Evolutionary conservation across 2,888 invertebrate species (phyloP).

Genomic region (Eristalinus sepulchralis): DNA sequence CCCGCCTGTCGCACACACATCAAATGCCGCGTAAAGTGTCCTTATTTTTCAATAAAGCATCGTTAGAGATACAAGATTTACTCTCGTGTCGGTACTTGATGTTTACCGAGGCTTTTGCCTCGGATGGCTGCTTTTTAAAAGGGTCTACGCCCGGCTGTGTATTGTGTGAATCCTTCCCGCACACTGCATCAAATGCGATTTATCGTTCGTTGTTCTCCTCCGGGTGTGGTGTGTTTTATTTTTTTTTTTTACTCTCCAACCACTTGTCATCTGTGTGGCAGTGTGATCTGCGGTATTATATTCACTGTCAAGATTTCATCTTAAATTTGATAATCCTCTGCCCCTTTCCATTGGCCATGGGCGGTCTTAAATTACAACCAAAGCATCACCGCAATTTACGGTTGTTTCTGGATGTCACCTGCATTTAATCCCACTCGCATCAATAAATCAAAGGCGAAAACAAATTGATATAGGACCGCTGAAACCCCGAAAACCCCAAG

Average conservation of each 20-base stretch:
- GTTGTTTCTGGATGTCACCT: conserved; percentile 57
- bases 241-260: too few relatives aligned
- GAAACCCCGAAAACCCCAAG: conserved; percentile 48
- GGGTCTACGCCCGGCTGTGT: conserved; percentile 1
- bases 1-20: conserved; percentile 20
- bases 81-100: conserved; percentile 48
- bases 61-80: conserved; percentile 62
- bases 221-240: background rate
- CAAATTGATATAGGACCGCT: conserved; percentile 61
- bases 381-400: conserved; percentile 27
- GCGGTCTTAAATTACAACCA: conserved; percentile 33
- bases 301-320: conserved; percentile 7
- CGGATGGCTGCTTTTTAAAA: conserved; percentile 47
- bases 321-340: background rate
- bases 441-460: conserved; percentile 68
- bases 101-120: conserved; percentile 53
- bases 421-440: conserved; percentile 65
- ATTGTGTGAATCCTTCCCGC: conserved; percentile 30
- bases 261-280: conserved; percentile 10
- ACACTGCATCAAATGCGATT: conserved; percentile 51
- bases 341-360: background rate
- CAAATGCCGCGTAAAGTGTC: conserved; percentile 60
- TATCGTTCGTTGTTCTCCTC: conserved; percentile 31
- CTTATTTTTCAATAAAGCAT: conserved; percentile 70
- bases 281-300: background rate